Base-by-base conservation (phyloP, 2,113 vertebrate genomes). In the Sinocyclocheilus rhinocerous region DNA sequence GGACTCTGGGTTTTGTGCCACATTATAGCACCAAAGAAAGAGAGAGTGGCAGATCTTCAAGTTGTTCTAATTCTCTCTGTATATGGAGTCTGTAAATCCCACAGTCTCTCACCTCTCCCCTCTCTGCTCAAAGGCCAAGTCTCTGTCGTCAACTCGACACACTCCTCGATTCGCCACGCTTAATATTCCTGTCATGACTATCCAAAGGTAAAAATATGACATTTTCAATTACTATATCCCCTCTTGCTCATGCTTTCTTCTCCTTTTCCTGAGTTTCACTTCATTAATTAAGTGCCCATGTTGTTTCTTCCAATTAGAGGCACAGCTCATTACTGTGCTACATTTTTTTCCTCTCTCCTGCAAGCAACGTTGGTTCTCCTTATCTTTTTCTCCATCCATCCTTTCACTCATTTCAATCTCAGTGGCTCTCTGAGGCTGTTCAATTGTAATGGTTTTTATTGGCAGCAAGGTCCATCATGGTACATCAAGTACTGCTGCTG, bases 401-500 rank as follows among this genome's bases (percentile, higher is more conserved):
- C 81, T 39, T 67, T 33, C 81, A 42, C 75, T 84, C 85, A 81
- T 80, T 82, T 55, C 79, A 26, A 39, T 88, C 81, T 89, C 86
- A 72, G 55, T 73, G 88, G 63, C 61, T 78, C 89, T 87, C 88
- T 87, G 89, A 88, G 90, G 87, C 91, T 89, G 88, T 92, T 92
- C 90, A 81, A 87, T 93, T 90, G 81, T 93, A 94, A 94, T 94
- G 90, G 91, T 89, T 89, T 93, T 92, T 92, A 94, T 91, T 91
- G 91, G 92, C 92, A 92, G 83, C 81, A 82, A 81, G 80, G 91
- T 94, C 92, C 90, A 92, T 94, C 91, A 82, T 89, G 89, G 88
- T n/a, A n/a, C n/a, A n/a, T n/a, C n/a, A 90, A 90, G 90, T 90
- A 87, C 90, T 90, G 88, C 89, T 87, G 88, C 92, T 92, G 90